A percentile compares a stretch with the other conserved stretches of the same genome.
phyloP scores from a whole-genome alignment of 2,113 vertebrate species.

The Nestor notabilis region DNA sequence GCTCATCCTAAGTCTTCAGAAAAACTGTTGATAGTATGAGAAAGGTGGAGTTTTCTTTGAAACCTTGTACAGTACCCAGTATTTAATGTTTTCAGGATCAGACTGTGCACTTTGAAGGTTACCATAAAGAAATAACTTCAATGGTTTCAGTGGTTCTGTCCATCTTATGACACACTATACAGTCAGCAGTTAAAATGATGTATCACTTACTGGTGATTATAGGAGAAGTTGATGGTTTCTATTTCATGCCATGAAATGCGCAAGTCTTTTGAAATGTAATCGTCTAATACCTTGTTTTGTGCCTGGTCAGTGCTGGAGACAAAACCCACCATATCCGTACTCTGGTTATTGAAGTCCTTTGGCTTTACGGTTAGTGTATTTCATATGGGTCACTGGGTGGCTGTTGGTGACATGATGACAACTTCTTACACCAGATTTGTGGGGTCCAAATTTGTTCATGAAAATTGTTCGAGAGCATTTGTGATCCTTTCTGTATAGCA shows the following conservation, averaged over 20 bases:
- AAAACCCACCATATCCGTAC: not conserved
- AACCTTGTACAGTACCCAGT: not conserved
- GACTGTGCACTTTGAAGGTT: not conserved
- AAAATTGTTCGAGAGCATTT: not conserved
- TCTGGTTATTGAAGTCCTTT: not conserved
- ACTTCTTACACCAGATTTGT: not conserved
- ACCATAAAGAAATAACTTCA: not conserved
- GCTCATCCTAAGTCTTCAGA: not conserved
- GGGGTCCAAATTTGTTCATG: not conserved
- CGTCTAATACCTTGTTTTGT: not conserved
- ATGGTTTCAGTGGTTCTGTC: not conserved
- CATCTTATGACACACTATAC: not conserved
- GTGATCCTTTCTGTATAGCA: not conserved
- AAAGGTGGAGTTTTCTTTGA: not conserved
- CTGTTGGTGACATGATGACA: not conserved
- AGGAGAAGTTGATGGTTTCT: not conserved
- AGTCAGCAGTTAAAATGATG: not conserved
- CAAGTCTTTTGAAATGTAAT: not conserved
- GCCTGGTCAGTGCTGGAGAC: not conserved
- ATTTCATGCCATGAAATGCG: not conserved
- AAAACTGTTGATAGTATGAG: not conserved
- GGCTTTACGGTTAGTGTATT: not conserved
- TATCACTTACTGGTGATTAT: not conserved
- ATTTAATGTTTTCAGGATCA: not conserved
- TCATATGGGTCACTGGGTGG: not conserved